These are phyloP conservation scores for Digitonthophagus gazella DNA, from an alignment of 2,888 invertebrate species.

Conservation along the genomic window DNA sequence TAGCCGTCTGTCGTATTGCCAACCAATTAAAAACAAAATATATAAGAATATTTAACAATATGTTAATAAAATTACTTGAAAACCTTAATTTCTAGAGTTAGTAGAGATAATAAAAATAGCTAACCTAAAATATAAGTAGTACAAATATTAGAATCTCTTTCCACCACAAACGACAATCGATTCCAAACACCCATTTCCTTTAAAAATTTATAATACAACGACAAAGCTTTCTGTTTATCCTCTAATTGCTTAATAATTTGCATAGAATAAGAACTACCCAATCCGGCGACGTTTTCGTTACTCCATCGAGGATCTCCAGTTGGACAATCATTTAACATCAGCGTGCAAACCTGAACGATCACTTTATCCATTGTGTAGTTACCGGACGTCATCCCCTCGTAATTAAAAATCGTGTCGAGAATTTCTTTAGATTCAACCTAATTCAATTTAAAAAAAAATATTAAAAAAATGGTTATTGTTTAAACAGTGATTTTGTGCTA, in stretches of 20 bases:
- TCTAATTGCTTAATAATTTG: slow-evolving; percentile 82
- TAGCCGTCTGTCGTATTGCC: no score
- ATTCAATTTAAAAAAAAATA: no score
- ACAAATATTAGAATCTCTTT: slow-evolving; percentile 52
- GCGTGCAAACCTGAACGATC: slow-evolving; percentile 67
- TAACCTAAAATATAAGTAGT: slow-evolving; percentile 53
- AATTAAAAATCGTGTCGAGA: slow-evolving; percentile 52
- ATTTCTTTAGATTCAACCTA: slow-evolving; percentile 53
- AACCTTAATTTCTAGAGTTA: neutral
- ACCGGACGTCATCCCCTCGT: slow-evolving; percentile 38
- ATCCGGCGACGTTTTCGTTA: slow-evolving; percentile 52
- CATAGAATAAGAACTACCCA: slow-evolving; percentile 76
- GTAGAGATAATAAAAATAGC: no score
- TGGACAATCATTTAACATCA: slow-evolving; percentile 84
- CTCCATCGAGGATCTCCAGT: slow-evolving; percentile 83
- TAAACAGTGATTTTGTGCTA: no score
- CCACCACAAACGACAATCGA: slow-evolving; percentile 52
- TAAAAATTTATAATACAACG: slow-evolving; percentile 72
- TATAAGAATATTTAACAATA: no score
- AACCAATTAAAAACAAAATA: no score
- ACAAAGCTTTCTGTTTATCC: slow-evolving; percentile 80
- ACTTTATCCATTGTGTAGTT: slow-evolving; percentile 53
- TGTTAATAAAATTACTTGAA: neutral
- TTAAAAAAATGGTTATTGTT: neutral
- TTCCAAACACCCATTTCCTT: slow-evolving; percentile 67